These are phyloP conservation scores for Chesias legatella DNA, from an alignment of 2,888 invertebrate species.

Conservation along the genomic window DNA sequence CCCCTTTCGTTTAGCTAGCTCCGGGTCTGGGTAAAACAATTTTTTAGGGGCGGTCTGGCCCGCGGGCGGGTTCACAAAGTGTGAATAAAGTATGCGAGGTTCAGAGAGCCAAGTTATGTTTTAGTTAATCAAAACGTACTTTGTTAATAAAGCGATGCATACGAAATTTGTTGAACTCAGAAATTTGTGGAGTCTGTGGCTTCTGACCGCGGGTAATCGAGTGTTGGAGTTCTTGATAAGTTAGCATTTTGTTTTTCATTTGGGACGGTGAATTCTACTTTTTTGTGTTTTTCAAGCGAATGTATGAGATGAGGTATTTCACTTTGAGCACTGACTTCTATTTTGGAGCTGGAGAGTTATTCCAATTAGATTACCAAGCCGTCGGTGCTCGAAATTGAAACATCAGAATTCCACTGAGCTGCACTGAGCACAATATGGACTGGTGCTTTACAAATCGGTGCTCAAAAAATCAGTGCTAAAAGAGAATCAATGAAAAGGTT, in stretches of 20 bases:
- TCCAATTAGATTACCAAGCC: too few species aligned
- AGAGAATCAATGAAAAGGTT: too few species aligned
- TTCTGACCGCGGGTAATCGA: conserved; percentile 5
- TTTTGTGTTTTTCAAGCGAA: too few species aligned
- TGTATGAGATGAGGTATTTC: too few species aligned
- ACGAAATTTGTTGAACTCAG: conserved; percentile 6
- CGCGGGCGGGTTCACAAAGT: conserved; percentile 23
- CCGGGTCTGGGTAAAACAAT: conserved; percentile 20
- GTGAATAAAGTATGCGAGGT: conserved; percentile 27
- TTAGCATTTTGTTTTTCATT: conserved; percentile 1
- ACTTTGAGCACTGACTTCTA: too few species aligned
- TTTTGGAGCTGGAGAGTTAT: too few species aligned
- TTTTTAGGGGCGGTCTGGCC: conserved; percentile 24
- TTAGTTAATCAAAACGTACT: conserved; percentile 30
- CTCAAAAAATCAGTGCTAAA: too few species aligned
- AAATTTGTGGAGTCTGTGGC: conserved; percentile 4
- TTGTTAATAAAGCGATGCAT: conserved; percentile 27
- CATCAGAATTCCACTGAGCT: too few species aligned
- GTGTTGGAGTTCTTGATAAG: neutral
- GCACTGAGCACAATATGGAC: too few species aligned
- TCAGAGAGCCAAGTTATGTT: conserved; percentile 25
- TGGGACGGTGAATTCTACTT: too few species aligned
- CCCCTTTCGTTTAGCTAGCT: neutral
- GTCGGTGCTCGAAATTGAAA: too few species aligned
- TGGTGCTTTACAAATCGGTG: too few species aligned